These are phyloP conservation scores for Mycteria americana DNA, from an alignment of 2,797 vertebrate species.

Conservation along the genomic window DNA sequence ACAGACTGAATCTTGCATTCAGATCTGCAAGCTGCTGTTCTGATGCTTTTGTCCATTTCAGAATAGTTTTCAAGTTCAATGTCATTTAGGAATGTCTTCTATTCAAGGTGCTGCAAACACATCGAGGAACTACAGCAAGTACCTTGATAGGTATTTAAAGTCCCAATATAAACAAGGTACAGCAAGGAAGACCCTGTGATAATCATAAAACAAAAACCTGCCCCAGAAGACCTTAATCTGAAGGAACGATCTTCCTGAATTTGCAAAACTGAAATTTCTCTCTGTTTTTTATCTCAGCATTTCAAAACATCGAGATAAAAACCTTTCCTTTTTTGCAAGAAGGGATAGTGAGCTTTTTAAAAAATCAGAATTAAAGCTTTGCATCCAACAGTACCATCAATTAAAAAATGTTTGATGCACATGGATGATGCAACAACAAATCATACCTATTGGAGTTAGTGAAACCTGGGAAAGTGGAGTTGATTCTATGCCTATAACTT, in stretches of 20 bases:
- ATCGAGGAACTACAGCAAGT: background rate
- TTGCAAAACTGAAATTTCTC: background rate
- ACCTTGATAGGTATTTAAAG: background rate
- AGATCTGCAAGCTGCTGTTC: background rate
- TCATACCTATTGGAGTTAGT: background rate
- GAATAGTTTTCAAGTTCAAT: background rate
- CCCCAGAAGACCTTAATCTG: background rate
- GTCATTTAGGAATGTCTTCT: background rate
- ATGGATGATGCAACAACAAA: background rate
- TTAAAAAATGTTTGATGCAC: background rate
- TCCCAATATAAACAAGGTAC: background rate
- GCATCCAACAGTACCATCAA: background rate
- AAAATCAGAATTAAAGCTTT: background rate
- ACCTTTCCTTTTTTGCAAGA: background rate
- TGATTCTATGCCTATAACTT: background rate
- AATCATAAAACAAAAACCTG: background rate
- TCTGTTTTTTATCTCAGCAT: background rate
- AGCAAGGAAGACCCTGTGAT: background rate
- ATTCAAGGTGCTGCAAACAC: background rate
- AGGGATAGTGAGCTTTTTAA: background rate
- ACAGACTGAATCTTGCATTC: background rate
- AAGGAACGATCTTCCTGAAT: background rate
- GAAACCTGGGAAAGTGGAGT: background rate
- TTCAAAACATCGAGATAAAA: background rate
- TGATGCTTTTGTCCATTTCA: background rate